phyloP scores from a whole-genome alignment of 2,113 vertebrate species.

The Athene noctua region DNA sequence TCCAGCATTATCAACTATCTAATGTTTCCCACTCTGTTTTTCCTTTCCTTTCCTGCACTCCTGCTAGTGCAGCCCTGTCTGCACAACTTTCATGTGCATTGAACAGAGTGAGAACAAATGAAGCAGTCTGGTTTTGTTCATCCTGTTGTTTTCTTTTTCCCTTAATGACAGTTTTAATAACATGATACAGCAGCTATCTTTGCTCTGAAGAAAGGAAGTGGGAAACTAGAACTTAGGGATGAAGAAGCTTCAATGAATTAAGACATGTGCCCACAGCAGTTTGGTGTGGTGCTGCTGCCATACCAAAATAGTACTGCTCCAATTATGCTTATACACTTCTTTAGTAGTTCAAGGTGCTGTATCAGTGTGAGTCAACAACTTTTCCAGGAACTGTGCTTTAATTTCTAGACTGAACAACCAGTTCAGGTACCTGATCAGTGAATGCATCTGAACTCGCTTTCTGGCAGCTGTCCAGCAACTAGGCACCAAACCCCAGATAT shows the following conservation, averaged over 20 bases:
- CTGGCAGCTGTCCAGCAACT: not conserved
- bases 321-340: not conserved
- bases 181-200: not conserved
- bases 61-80: not conserved
- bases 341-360: not conserved
- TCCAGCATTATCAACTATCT: not conserved
- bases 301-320: not conserved
- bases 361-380: not conserved
- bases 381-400: not conserved
- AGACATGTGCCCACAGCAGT: not conserved
- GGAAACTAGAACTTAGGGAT: not conserved
- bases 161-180: not conserved
- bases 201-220: not conserved
- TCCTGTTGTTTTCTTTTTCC: not conserved
- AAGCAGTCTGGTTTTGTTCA: not conserved
- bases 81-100: not conserved
- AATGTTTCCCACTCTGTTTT: not conserved
- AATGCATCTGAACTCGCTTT: not conserved
- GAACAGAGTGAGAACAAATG: not conserved
- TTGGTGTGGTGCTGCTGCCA: not conserved
- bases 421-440: not conserved
- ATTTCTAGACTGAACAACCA: not conserved
- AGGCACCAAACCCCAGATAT: not conserved
- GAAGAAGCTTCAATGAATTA: not conserved
- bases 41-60: not conserved